Evolutionary conservation across 35 echinoderm and acorn worm species (phyloP), one percentile per base, ranked within the genome.

Genomic region (Patiria miniata): DNA sequence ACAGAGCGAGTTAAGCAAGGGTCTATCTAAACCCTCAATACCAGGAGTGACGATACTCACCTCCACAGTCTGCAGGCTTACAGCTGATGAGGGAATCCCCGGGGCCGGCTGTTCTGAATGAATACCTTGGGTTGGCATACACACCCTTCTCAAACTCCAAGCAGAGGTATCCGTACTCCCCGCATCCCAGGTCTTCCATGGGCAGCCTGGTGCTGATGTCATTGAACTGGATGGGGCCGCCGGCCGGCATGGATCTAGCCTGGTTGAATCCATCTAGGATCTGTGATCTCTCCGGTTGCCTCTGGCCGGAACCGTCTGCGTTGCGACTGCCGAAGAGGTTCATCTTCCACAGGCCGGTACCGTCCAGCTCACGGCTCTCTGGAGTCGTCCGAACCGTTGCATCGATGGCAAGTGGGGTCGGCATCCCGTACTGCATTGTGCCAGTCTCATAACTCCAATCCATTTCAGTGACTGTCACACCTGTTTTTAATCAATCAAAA

Each of bases 101-200:
- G 19, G 82, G 86, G 23, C 79, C 61, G 50, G 65, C 69, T 34
- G 86, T 86, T 40, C 83, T 30, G 69, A 90, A 90, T 57, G 37
- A 36, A 44, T 77, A 95, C 52, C 91, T 61, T 8, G 93, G 93
- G 37, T 85, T 44, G 40, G 93, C 57, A 68, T 80, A 15, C 23
- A 50, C 61, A 12, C 89, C 89, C 44, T 88, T 91, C 4, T 77
- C 61, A 44, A 95, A 95, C 83, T 95, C 93, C 39, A 95, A 37
- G 79, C 95, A 97, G 0, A 97, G 59, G 68, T 86, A 97, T 40
- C 51, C 36, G 69, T 88, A 95, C 4, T 95, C 84, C 22, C 83
- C 82, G 73, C 93, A 95, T 40, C 91, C 91, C 1, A 93, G 89
- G 8, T 88, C 80, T 18, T 88, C 88, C 54, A 97, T 90, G 37